Percentiles rank a stretch among this genome's conserved stretches.
phyloP scores from a whole-genome alignment of 2,797 vertebrate genomes.

The Molothrus aeneus region DNA sequence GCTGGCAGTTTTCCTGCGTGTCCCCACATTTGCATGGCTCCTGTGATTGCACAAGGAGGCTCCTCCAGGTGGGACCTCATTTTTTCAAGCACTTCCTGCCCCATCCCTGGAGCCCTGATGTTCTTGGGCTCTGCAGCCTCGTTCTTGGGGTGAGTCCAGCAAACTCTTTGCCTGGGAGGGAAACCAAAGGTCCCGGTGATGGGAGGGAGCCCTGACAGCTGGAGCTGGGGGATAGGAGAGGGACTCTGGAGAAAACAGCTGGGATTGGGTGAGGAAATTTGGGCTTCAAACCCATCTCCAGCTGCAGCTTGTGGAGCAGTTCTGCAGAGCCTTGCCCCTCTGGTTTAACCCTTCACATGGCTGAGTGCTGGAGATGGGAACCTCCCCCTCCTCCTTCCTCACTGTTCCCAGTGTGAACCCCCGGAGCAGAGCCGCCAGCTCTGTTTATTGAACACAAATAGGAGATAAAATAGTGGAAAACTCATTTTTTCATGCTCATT shows the following conservation, averaged over 20 bases:
- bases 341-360: not conserved
- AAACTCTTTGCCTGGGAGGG: not conserved
- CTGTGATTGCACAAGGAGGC: not conserved
- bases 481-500: slow-evolving; percentile 71
- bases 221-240: not conserved
- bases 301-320: not conserved
- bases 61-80: not conserved
- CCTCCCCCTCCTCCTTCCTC: not conserved
- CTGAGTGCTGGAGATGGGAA: not conserved
- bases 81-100: not conserved
- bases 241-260: not conserved
- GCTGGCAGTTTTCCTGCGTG: not conserved
- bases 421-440: not conserved
- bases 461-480: slow-evolving; percentile 71
- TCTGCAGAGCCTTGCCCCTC: not conserved
- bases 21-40: accelerated
- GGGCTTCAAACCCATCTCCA: not conserved
- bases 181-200: not conserved
- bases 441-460: slow-evolving; percentile 67
- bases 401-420: not conserved
- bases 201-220: not conserved
- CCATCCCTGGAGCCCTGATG: not conserved
- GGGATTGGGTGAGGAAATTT: not conserved
- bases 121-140: not conserved
- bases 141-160: accelerated